A percentile compares a stretch with the other conserved stretches of the same genome.
Conservation (phyloP, 37 sponge, comb jelly and placozoan genomes). For the Theonella swinhoei region DNA sequence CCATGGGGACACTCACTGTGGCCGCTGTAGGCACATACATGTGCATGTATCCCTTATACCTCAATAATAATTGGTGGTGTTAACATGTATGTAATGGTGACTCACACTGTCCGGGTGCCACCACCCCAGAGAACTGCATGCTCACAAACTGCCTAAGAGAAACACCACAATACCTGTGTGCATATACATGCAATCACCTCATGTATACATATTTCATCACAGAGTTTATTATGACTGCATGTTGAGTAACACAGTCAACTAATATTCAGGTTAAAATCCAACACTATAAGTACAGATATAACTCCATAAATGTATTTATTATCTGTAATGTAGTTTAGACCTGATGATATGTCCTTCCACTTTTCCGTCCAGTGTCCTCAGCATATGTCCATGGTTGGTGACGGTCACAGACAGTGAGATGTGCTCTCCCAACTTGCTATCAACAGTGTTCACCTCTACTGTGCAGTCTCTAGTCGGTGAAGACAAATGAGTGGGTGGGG, state of each 20-base stretch:
- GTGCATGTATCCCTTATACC: not conserved
- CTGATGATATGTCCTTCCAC: slow-evolving; percentile 55
- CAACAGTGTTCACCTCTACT: slow-evolving; percentile 46
- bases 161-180: slow-evolving; percentile 53
- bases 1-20: slow-evolving; percentile 64
- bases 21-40: slow-evolving; percentile 42
- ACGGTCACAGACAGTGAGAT: slow-evolving; percentile 43
- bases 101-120: slow-evolving; percentile 75
- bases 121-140: slow-evolving; percentile 76
- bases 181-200: no score
- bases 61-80: no score
- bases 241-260: no score
- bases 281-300: no score
- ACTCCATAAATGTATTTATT: no score
- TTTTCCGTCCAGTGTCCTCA: slow-evolving; percentile 73
- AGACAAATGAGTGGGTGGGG: slow-evolving; percentile 9
- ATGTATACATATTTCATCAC: no score
- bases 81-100: not conserved
- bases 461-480: slow-evolving; percentile 60
- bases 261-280: no score
- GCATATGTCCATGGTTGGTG: slow-evolving; percentile 43
- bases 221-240: no score
- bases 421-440: slow-evolving; percentile 44
- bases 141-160: slow-evolving; percentile 53
- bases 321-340: no score